These are phyloP conservation scores for Chaenodraco wilsoni DNA, from an alignment of 2,797 vertebrate species.

Conservation along the genomic window DNA sequence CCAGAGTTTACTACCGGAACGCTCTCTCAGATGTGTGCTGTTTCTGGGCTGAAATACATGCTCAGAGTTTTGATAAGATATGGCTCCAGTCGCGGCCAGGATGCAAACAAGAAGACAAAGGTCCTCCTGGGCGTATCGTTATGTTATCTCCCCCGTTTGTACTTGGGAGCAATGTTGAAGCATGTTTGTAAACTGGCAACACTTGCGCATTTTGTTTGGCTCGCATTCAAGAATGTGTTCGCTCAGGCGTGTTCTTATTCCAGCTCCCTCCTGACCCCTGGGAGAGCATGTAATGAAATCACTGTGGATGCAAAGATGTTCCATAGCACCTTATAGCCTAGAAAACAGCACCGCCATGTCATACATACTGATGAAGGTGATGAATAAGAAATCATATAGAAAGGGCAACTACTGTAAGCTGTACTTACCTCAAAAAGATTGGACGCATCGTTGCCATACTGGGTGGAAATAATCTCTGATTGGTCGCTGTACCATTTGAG, in stretches of 20 bases:
- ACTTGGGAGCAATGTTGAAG: conserved; percentile 58
- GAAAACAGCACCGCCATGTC: conserved; percentile 2
- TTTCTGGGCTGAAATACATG: conserved; percentile 54
- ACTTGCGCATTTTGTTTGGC: conserved; percentile 57
- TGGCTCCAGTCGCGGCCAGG: conserved; percentile 38
- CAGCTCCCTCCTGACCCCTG: conserved; percentile 43
- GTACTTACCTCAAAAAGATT: conserved; percentile 97
- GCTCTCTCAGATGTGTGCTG: conserved; percentile 63
- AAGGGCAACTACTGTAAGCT: not conserved
- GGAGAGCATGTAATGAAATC: conserved; percentile 26
- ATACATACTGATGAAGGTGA: not conserved
- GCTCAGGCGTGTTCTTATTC: conserved; percentile 27
- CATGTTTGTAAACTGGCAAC: conserved; percentile 71
- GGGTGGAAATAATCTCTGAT: conserved; percentile 98
- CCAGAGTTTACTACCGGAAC: conserved; percentile 58
- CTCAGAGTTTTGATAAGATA: conserved; percentile 66
- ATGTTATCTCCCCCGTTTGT: conserved; percentile 68
- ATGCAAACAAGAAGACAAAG: conserved; percentile 77
- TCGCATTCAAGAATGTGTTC: conserved; percentile 43
- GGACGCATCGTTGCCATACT: conserved; percentile 94
- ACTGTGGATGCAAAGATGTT: conserved; percentile 23
- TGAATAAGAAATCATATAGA: not conserved
- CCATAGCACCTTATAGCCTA: not conserved
- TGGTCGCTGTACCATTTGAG: conserved; percentile 99
- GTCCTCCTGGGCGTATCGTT: conserved; percentile 72